These are phyloP conservation scores for Periplaneta americana DNA, from an alignment of 1,140 invertebrate species.

Conservation along the genomic window DNA sequence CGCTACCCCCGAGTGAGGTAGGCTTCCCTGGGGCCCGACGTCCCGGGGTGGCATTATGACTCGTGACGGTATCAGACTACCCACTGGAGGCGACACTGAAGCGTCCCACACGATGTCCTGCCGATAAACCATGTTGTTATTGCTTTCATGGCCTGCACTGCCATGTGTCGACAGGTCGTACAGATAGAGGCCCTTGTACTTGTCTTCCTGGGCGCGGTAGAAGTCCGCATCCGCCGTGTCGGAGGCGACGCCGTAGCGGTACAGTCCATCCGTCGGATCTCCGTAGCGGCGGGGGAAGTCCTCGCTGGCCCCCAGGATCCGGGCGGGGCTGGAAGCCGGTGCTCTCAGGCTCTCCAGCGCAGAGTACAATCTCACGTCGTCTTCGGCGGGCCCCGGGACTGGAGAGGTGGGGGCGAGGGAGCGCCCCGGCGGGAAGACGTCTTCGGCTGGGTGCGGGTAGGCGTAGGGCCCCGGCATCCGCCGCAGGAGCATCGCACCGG, in stretches of 20 bases:
- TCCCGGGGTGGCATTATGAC: not conserved
- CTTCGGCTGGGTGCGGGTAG: not conserved
- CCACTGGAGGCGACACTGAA: not conserved
- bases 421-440: not conserved
- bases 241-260: not conserved
- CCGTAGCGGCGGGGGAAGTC: not conserved
- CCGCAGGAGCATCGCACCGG: not conserved
- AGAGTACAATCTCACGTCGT: not conserved
- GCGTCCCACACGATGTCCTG: not conserved
- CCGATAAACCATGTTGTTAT: not conserved
- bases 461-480: not conserved
- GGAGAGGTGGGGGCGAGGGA: not conserved
- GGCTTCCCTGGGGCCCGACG: not conserved
- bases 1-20: not conserved
- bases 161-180: not conserved
- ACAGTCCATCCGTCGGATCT: not conserved
- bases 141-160: not conserved
- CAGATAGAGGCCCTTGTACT: not conserved
- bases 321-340: not conserved
- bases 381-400: not conserved
- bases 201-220: not conserved
- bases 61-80: not conserved
- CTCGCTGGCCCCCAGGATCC: not conserved
- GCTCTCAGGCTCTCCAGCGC: not conserved
- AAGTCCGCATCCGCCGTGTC: not conserved